Evolutionary conservation across 2,113 vertebrate genomes (phyloP).

Genomic region (Nematolebias whitei): DNA sequence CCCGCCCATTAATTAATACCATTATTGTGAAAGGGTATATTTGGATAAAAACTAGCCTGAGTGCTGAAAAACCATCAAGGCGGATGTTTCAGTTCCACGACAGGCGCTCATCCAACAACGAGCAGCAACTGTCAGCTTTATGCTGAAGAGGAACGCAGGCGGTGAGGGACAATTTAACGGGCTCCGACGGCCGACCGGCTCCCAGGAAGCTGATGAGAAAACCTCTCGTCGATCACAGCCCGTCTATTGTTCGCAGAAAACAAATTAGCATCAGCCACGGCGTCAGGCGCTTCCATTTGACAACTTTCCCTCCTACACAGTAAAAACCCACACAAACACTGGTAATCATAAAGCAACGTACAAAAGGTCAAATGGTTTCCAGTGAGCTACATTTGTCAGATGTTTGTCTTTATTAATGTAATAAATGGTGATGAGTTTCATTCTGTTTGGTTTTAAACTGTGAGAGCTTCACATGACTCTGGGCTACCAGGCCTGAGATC

Average conservation of each 20-base stretch:
- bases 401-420: too few relatives aligned
- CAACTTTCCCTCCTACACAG: conserved; percentile 4
- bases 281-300: conserved; percentile 9
- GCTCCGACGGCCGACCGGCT: neutral
- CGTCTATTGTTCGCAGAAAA: conserved; percentile 12
- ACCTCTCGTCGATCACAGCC: conserved; percentile 15
- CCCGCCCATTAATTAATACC: too few relatives aligned
- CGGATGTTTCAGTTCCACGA: neutral
- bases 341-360: neutral
- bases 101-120: neutral
- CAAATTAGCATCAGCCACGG: conserved; percentile 14
- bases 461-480: too few relatives aligned
- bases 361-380: neutral
- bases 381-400: neutral
- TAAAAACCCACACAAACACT: neutral
- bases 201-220: conserved; percentile 1
- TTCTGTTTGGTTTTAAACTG: too few relatives aligned
- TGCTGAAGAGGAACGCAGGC: neutral
- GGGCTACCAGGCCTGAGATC: too few relatives aligned
- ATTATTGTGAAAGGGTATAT: too few relatives aligned
- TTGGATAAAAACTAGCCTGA: too few relatives aligned
- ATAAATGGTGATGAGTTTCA: too few relatives aligned
- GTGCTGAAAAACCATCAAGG: too few relatives aligned
- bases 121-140: neutral
- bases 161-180: neutral